Evolutionary conservation across 2,797 vertebrate species (phyloP).

Genomic region (Antrozous pallidus): DNA sequence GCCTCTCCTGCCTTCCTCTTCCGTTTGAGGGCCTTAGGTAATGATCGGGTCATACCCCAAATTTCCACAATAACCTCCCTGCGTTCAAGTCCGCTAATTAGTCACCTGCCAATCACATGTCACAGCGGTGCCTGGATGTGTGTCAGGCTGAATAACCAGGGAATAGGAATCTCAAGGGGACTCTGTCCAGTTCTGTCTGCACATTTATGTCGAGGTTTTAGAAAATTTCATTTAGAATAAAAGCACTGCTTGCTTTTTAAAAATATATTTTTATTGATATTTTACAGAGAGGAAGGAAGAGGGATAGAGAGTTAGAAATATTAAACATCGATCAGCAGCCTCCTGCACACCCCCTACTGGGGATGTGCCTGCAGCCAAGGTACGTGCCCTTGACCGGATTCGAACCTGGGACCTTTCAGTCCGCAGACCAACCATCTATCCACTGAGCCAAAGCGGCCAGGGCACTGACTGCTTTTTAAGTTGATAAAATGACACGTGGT

Average conservation of each 20-base stretch:
- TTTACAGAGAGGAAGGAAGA: too few species aligned
- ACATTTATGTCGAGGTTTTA: too few species aligned
- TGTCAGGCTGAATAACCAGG: neutral
- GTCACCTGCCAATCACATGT: neutral
- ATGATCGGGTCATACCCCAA: neutral
- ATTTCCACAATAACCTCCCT: neutral
- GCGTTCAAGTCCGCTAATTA: neutral
- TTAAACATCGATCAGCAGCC: too few species aligned
- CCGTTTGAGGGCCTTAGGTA: neutral
- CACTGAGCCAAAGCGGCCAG: too few species aligned
- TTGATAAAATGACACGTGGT: neutral
- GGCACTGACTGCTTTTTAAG: too few species aligned
- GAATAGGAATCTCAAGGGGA: neutral
- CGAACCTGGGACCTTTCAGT: too few species aligned
- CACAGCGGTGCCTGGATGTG: neutral
- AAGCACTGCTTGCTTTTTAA: neutral
- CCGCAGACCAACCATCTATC: too few species aligned
- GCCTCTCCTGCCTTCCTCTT: neutral
- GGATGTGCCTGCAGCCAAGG: too few species aligned
- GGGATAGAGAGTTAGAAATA: too few species aligned
- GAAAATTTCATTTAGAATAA: neutral
- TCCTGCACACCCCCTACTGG: too few species aligned
- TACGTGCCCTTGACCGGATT: too few species aligned
- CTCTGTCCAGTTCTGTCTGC: neutral
- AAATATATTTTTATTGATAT: too few species aligned